A percentile compares a stretch with the other conserved stretches of the same genome.
These are phyloP conservation scores for Pangasius larnaudii DNA, from an alignment of 2,797 vertebrate species.

Conservation along the genomic window DNA sequence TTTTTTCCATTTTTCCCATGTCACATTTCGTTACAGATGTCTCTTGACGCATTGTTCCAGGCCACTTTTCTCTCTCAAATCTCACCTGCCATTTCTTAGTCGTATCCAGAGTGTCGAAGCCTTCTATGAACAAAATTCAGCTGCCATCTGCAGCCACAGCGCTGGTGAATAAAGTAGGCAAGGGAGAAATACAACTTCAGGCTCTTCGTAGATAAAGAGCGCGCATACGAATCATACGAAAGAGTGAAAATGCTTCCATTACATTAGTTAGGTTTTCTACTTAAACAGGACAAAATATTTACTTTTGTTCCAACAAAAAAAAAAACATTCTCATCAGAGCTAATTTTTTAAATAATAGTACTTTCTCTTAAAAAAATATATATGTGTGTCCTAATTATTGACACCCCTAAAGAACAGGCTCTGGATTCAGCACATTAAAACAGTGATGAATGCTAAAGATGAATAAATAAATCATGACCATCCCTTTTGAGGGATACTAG, in stretches of 20 bases:
- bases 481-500: too few species aligned
- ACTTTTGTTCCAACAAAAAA: not conserved
- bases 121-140: not conserved
- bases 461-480: not conserved
- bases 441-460: not conserved
- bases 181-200: not conserved
- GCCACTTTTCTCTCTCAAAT: conserved; percentile 53
- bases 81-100: conserved; percentile 54
- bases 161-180: not conserved
- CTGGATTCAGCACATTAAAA: not conserved
- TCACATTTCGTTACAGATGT: conserved; percentile 66
- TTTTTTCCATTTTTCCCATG: conserved; percentile 43
- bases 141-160: not conserved
- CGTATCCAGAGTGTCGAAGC: not conserved
- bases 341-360: not conserved
- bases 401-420: not conserved
- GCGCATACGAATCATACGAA: not conserved
- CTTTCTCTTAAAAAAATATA: not conserved
- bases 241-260: too few species aligned
- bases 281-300: not conserved
- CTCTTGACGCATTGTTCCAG: conserved; percentile 37
- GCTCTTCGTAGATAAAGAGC: not conserved
- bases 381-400: not conserved
- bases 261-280: not conserved
- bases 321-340: not conserved